Base-by-base conservation (phyloP, 2,113 vertebrate genomes). In the Odocoileus virginianus region DNA sequence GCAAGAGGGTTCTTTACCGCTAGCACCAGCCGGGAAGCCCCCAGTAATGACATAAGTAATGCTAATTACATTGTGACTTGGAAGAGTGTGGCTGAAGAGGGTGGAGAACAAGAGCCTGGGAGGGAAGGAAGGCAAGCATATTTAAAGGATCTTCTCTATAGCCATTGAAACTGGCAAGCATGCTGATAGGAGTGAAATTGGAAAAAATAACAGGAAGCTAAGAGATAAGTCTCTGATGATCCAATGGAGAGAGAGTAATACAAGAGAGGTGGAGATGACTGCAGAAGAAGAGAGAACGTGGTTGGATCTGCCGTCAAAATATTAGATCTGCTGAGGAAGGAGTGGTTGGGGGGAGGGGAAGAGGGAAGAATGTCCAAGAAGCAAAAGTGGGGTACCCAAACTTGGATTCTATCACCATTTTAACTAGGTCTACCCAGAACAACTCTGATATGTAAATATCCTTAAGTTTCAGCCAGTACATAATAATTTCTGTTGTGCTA, bases 311-410 rank as follows among this genome's bases (percentile, higher is more conserved):
- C 40, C 4, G 3, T 52, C 33, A 30, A 61, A 60, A 50, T 43
- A 27, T 50, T 57, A 33, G n/a, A 50, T 28, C 52, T 76, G 30
- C 40, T 82, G 30, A 16, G 52, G 7, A 40, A 36, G 45, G 43
- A 27, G 12, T 43, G 19, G 50, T 36, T 27, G 10, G n/a, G 9
- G 3, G 36, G 4, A 50, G 47, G 47, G 28, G 36, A 25, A 27
- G 25, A 40, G 40, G 58, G 11, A 40, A 40, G 33, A 43, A 43
- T 13, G 52, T 67, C 36, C 74, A 14, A 2, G 15, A 45, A 36
- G 28, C 5, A 19, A 6, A 67, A 33, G 28, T 19, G 30, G 8
- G 60, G 6, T 10, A 5, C 21, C 17, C 1, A 9, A 2, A 4
- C 43, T 45, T 27, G 10, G 14, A 40, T 61, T 19, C 57, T 6